phyloP scores from a whole-genome alignment of 2,888 invertebrate species.

The Netelia inedita region DNA sequence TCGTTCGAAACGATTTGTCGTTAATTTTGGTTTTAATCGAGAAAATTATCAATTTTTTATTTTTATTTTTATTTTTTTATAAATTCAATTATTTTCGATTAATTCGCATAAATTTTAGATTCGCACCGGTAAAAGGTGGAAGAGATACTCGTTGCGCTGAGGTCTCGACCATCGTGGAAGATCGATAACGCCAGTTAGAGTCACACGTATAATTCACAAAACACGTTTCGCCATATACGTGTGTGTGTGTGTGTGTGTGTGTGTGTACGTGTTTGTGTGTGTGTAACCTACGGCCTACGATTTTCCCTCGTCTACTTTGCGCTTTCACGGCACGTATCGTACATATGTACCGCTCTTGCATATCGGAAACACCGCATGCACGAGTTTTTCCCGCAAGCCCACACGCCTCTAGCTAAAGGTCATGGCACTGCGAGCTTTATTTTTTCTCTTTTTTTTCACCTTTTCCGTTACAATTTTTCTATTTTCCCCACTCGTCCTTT shows the following conservation, averaged over 20 bases:
- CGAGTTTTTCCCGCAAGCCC: slow-evolving; percentile 8
- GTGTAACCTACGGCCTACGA: slow-evolving; percentile 15
- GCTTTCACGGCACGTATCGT: slow-evolving; percentile 19
- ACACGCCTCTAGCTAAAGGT: slow-evolving; percentile 39
- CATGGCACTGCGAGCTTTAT: slow-evolving; percentile 46
- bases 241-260: not conserved
- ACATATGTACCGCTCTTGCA: not conserved
- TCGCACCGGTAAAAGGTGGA: not conserved
- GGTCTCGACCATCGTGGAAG: slow-evolving; percentile 3
- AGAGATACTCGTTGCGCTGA: not conserved
- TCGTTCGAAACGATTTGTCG: too few species aligned
- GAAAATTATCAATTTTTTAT: too few species aligned
- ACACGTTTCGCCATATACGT: not conserved
- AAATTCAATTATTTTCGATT: not conserved
- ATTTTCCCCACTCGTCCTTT: slow-evolving; percentile 3
- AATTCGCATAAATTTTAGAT: not conserved
- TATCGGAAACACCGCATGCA: slow-evolving; percentile 19
- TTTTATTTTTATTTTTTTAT: not conserved
- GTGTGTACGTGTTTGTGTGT: not conserved
- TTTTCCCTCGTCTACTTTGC: slow-evolving; percentile 1
- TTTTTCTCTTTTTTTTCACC: slow-evolving; percentile 14
- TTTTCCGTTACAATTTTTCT: not conserved
- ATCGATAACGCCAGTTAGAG: slow-evolving; percentile 27
- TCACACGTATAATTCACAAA: slow-evolving; percentile 4
- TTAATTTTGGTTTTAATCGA: not conserved